A percentile compares a stretch with the other conserved stretches of the same genome.
These are phyloP conservation scores for Bombus superbus DNA, from an alignment of 1,140 invertebrate genomes.

Conservation along the genomic window DNA sequence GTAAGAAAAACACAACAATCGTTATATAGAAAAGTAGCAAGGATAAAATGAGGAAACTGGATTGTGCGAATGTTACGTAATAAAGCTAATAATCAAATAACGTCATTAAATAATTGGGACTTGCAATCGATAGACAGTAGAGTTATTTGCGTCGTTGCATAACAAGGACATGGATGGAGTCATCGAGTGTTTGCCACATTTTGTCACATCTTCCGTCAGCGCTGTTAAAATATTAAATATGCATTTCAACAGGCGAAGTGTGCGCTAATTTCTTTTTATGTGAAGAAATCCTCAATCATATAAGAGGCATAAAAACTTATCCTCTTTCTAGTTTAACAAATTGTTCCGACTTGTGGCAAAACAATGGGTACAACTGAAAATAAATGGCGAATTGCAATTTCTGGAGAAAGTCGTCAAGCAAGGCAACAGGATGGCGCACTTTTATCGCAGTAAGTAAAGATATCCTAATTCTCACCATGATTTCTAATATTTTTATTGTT, in stretches of 20 bases:
- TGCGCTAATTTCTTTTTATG: background rate
- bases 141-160: background rate
- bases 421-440: background rate
- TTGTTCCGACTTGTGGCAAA: background rate
- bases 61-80: background rate
- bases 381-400: background rate
- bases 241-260: background rate
- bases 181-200: conserved; percentile 6
- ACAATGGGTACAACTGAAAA: background rate
- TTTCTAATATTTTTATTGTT: background rate
- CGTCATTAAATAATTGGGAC: background rate
- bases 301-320: too few species aligned
- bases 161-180: background rate
- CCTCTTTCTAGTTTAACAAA: conserved; percentile 7
- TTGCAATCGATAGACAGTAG: background rate
- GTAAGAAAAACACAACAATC: background rate
- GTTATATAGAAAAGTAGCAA: background rate
- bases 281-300: background rate
- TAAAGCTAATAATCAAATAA: background rate
- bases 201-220: background rate
- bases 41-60: background rate
- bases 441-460: conserved; percentile 3
- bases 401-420: background rate
- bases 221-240: background rate
- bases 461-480: background rate